A percentile compares a stretch with the other conserved stretches of the same genome.
These are phyloP conservation scores for Acholoe squamosa DNA, from an alignment of 2,888 invertebrate genomes.

Conservation along the genomic window DNA sequence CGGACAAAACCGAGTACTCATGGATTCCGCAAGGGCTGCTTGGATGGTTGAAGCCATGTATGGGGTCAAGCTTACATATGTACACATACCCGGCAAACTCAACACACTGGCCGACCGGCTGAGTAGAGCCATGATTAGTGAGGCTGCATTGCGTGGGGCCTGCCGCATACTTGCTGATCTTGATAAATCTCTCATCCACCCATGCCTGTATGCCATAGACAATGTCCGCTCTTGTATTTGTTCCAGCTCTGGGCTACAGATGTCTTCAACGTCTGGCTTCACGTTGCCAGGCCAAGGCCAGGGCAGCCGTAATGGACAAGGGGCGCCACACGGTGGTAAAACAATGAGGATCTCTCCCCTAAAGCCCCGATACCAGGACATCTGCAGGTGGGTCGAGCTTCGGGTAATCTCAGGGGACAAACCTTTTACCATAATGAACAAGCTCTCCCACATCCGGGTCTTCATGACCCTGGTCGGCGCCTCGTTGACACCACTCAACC, in stretches of 20 bases:
- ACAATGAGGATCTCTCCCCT: not conserved
- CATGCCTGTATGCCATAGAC: not conserved
- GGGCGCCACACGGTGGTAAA: not conserved
- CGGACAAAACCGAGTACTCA: not conserved
- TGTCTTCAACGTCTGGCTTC: not conserved
- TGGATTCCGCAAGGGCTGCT: not conserved
- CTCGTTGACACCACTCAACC: not conserved
- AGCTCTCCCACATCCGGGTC: not conserved
- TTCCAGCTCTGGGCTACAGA: not conserved
- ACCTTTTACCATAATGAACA: not conserved
- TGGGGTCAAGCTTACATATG: not conserved
- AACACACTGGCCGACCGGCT: not conserved
- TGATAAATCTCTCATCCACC: not conserved
- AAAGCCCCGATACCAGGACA: not conserved
- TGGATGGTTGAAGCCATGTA: not conserved
- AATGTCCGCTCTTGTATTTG: not conserved
- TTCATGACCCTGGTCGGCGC: not conserved
- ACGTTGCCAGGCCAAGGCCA: not conserved
- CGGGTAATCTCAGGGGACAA: not conserved
- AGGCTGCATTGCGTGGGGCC: not conserved
- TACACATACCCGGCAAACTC: not conserved
- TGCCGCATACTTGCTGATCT: not conserved
- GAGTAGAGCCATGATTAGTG: not conserved
- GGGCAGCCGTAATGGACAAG: not conserved
- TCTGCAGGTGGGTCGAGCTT: not conserved